A percentile compares a stretch with the other conserved stretches of the same genome.
Conservation (phyloP, 2,888 invertebrate genomes). For the Choristoneura rosaceana region DNA sequence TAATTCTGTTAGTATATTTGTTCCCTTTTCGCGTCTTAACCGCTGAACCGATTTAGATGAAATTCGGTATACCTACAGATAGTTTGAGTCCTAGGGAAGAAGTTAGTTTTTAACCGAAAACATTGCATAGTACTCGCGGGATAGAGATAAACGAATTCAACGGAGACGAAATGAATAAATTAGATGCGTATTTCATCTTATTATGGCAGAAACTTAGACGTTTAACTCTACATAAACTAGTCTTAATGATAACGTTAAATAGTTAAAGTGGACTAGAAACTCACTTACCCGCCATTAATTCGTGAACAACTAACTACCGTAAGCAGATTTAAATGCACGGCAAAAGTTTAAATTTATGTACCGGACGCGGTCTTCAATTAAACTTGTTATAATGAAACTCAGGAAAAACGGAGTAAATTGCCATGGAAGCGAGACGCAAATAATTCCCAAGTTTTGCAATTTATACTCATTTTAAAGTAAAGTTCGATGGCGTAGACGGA, state of each 20-base stretch:
- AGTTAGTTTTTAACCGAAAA: too few species aligned
- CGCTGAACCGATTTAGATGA: too few species aligned
- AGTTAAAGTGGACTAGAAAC: conserved; percentile 65
- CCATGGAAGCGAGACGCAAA: conserved; percentile 71
- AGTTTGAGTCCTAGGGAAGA: too few species aligned
- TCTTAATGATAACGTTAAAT: conserved; percentile 55
- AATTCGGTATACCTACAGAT: too few species aligned
- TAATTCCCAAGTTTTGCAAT: conserved; percentile 79
- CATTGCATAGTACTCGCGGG: too few species aligned
- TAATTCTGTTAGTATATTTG: too few species aligned
- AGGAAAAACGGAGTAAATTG: conserved; percentile 77
- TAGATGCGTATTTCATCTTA: neutral
- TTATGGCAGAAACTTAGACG: conserved; percentile 33
- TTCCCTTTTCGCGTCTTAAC: too few species aligned
- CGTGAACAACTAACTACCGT: conserved; percentile 67
- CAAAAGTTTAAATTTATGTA: conserved; percentile 81
- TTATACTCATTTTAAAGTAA: conserved; percentile 76
- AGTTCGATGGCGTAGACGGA: conserved; percentile 68
- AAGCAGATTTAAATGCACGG: conserved; percentile 81
- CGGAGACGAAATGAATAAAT: neutral
- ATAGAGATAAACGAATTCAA: too few species aligned
- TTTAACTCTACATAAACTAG: conserved; percentile 45
- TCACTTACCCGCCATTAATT: conserved; percentile 73
- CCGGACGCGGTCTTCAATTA: conserved; percentile 82
- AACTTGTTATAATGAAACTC: conserved; percentile 81